phyloP scores from a whole-genome alignment of 1,140 invertebrate species.

The Akabosia matsudoensis region DNA sequence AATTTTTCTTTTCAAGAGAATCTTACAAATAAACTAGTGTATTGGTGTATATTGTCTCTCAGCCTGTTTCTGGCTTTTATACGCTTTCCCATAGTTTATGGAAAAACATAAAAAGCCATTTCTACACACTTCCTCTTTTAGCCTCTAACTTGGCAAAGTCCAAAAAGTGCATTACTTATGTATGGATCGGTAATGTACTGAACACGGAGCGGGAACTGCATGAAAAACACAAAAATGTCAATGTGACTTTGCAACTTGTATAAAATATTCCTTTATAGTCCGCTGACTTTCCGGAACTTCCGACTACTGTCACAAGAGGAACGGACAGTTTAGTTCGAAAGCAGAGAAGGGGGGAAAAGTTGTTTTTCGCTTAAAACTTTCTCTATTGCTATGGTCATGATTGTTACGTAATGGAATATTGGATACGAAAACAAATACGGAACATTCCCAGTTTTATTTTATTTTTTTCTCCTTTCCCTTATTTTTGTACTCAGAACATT shows the following conservation, averaged over 20 bases:
- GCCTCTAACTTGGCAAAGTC: neutral
- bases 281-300: neutral
- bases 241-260: neutral
- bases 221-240: neutral
- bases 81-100: neutral
- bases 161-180: slow-evolving; percentile 18
- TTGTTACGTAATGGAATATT: slow-evolving; percentile 5
- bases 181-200: neutral
- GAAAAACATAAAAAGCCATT: neutral
- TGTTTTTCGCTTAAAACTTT: neutral
- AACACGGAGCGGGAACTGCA: neutral
- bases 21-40: neutral
- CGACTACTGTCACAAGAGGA: neutral
- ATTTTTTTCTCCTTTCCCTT: slow-evolving; percentile 5
- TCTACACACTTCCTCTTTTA: neutral
- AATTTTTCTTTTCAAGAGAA: neutral
- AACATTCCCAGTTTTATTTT: neutral
- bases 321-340: neutral
- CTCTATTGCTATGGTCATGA: neutral
- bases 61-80: neutral
- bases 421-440: neutral
- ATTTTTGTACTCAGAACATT: too few relatives aligned
- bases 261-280: neutral
- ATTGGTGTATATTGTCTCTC: neutral
- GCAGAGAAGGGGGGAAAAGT: neutral